A percentile compares a stretch with the other conserved stretches of the same genome.
These are phyloP conservation scores for Napeogenes sylphis DNA, from an alignment of 2,888 invertebrate genomes.

Conservation along the genomic window DNA sequence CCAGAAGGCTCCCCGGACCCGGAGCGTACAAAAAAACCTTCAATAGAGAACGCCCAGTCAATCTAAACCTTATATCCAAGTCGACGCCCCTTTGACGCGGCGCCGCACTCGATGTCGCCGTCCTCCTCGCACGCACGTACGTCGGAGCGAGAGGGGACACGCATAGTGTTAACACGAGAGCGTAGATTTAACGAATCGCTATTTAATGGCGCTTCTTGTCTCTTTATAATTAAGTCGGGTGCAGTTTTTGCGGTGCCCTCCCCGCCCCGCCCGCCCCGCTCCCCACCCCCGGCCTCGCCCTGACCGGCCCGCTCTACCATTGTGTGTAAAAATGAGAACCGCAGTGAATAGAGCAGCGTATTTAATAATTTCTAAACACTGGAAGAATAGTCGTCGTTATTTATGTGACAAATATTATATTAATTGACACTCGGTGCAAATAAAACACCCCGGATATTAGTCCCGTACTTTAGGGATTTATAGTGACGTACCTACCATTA, in stretches of 20 bases:
- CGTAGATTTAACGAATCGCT: slow-evolving; percentile 77
- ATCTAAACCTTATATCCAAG: slow-evolving; percentile 73
- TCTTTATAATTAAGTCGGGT: slow-evolving; percentile 78
- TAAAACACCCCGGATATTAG: slow-evolving; percentile 61
- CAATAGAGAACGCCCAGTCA: slow-evolving; percentile 76
- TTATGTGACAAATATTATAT: slow-evolving; percentile 73
- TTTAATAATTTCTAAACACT: slow-evolving; percentile 47
- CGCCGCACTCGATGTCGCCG: slow-evolving; percentile 46
- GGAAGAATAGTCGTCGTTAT: slow-evolving; percentile 61
- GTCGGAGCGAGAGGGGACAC: slow-evolving; percentile 47
- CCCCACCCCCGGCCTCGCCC: slow-evolving; percentile 28
- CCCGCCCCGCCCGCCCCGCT: slow-evolving; percentile 35
- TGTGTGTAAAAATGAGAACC: slow-evolving; percentile 56
- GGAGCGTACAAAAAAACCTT: slow-evolving; percentile 65
- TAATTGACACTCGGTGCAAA: slow-evolving; percentile 67
- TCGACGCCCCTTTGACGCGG: slow-evolving; percentile 85
- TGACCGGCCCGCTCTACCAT: slow-evolving; percentile 51
- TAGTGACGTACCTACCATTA: no score
- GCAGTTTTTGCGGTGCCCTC: slow-evolving; percentile 71
- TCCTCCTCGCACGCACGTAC: slow-evolving; percentile 41
- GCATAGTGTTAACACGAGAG: slow-evolving; percentile 71
- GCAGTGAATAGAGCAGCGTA: slow-evolving; percentile 46
- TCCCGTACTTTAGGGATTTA: slow-evolving; percentile 24
- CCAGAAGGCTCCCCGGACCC: slow-evolving; percentile 48
- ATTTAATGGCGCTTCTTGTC: slow-evolving; percentile 78